These are phyloP conservation scores for Pollenia angustigena DNA, from an alignment of 2,888 invertebrate species.

Conservation along the genomic window DNA sequence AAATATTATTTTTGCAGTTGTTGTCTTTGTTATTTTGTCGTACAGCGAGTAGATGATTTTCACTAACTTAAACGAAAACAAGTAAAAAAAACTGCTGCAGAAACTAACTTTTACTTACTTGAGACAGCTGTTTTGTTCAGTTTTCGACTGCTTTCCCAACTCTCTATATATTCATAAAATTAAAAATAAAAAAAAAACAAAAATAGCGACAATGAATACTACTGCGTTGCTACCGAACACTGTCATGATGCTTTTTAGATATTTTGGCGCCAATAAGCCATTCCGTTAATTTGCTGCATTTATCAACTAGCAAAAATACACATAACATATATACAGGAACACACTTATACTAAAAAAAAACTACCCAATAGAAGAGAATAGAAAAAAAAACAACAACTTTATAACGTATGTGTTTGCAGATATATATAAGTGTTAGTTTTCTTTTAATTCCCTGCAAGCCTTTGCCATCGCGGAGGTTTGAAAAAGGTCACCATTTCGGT, in stretches of 20 bases:
- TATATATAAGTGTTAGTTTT: background rate
- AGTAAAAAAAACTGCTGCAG: conserved; percentile 26
- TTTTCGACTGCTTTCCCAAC: conserved; percentile 30
- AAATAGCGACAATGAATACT: conserved; percentile 33
- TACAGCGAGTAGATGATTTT: conserved; percentile 51
- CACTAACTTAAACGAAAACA: conserved; percentile 32
- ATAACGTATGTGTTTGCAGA: conserved; percentile 25
- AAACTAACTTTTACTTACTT: conserved; percentile 62
- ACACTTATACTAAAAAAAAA: background rate
- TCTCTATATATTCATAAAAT: background rate
- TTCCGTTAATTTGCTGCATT: conserved; percentile 78
- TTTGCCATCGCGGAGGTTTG: too few relatives aligned
- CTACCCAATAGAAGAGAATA: background rate
- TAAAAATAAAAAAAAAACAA: background rate
- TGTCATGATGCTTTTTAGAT: conserved; percentile 74
- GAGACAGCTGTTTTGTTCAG: conserved; percentile 57
- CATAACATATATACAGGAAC: conserved; percentile 14
- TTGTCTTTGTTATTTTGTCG: conserved; percentile 31
- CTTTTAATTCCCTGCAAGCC: background rate
- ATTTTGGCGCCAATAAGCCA: conserved; percentile 81
- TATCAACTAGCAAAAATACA: conserved; percentile 74
- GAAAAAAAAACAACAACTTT: conserved; percentile 4
- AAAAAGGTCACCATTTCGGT: too few relatives aligned
- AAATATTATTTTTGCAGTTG: conserved; percentile 24
- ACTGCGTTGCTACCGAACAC: conserved; percentile 34